Evolutionary conservation across 2,888 invertebrate genomes (phyloP), one percentile per base, ranked within the genome.

Genomic region (Thysanoteuthis rhombus): DNA sequence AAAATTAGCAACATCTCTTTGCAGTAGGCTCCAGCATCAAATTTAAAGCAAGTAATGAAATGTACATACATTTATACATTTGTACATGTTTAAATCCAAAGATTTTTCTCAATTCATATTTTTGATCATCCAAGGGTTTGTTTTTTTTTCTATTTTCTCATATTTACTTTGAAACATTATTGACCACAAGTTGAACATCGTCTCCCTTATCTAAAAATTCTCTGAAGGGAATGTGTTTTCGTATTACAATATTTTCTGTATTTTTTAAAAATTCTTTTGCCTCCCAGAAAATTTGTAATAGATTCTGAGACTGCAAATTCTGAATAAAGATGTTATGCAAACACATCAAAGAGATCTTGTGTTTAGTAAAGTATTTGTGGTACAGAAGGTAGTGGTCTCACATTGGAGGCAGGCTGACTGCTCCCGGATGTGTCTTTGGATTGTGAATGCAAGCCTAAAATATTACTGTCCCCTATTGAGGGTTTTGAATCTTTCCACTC

Each of bases 361-460:
- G n/a, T n/a, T 75, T n/a, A 75, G 75, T 75, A 75, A n/a, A 75
- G 75, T 75, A 75, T 36, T 36, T 75, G 75, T 75, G 75, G 75
- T 75, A 75, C 75, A n/a, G 75, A 75, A 36, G 75, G 75, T 16
- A 75, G 75, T 75, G 75, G 75, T 75, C 75, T 75, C 12, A 75
- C n/a, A 75, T 75, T 75, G n/a, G 75, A 75, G n/a, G 75, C 75
- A 75, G 75, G 75, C n/a, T 75, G 75, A 75, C 75, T 75, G 75
- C 75, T 75, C 12, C 75, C 75, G 16, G 75, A n/a, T 75, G 75
- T 75, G n/a, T 75, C 75, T 75, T 75, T 75, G 75, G 75, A 36
- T n/a, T 75, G 75, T 75, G 75, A 75, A n/a, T 75, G 75, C n/a
- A 75, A 12, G n/a, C 75, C 75, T 75, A 75, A 75, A 75, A 75